Conservation (phyloP, 2,113 vertebrate species). For the human region GRCh38 chr2:114755501-114756000, state of each 20-base stretch:
- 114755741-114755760: not conserved
- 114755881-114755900: not conserved
- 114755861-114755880: not conserved
- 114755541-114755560: not conserved
- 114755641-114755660: not conserved
- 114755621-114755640: not conserved
- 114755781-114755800: not conserved
- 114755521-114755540: not conserved
- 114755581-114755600: not conserved
- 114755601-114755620: not conserved
- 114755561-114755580: not conserved
- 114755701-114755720: fast-evolving
- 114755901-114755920: not conserved
- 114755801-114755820: not conserved
- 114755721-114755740: not conserved
- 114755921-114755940: not conserved
- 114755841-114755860: not conserved
- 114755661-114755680: not conserved
- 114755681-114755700: fast-evolving
- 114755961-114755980: not conserved
- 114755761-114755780: not conserved
- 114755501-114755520: not conserved
- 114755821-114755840: not conserved
- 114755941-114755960: not conserved
- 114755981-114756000: not conserved